phyloP scores from a whole-genome alignment of 1,140 invertebrate species.

The Belonocnema kinseyi region DNA sequence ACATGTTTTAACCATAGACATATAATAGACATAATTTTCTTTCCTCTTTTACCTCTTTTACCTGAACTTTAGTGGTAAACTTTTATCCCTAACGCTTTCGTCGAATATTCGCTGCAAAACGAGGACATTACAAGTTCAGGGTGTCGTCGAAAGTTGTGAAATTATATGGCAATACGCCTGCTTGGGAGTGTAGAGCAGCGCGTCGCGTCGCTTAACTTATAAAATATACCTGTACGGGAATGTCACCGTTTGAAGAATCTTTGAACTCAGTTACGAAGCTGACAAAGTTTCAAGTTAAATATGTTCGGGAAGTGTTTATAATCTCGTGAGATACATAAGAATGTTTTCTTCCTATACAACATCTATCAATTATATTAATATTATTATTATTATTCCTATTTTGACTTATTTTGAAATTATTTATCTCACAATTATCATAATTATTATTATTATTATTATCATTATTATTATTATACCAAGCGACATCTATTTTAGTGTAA shows the following conservation, averaged over 20 bases:
- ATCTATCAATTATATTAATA: not conserved
- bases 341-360: constrained; percentile 1
- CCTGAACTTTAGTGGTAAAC: not conserved
- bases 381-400: too few species aligned
- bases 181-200: too few species aligned
- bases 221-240: not conserved
- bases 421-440: not conserved
- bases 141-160: constrained; percentile 21
- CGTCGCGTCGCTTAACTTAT: too few species aligned
- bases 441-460: too few species aligned
- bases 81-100: not conserved
- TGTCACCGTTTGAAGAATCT: not conserved
- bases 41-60: too few species aligned
- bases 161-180: constrained; percentile 1
- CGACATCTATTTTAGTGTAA: too few species aligned
- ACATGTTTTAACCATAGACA: too few species aligned
- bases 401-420: too few species aligned
- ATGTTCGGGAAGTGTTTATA: constrained; percentile 16
- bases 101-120: not conserved
- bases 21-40: too few species aligned
- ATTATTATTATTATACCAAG: too few species aligned
- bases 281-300: constrained; percentile 17
- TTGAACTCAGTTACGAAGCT: not conserved
- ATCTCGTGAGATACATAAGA: constrained; percentile 2
- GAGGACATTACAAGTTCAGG: not conserved